Conservation (phyloP, 2,888 invertebrate species). For the Subacronicta megacephala region DNA sequence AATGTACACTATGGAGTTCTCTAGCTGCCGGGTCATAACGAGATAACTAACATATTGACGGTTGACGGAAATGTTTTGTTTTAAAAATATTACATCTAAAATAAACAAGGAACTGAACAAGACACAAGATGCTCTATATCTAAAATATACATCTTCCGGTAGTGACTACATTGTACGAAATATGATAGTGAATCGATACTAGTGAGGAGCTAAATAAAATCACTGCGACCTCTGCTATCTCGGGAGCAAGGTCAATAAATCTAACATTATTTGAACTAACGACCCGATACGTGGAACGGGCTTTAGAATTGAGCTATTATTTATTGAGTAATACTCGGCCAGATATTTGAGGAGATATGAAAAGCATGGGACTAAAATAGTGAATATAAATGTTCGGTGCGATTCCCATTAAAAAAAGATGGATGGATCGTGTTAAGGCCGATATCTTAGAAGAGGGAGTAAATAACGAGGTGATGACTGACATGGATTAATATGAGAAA, state of each 20-base stretch:
- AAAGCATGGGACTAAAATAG: too few species aligned
- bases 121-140: background rate
- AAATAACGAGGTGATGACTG: too few species aligned
- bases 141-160: slow-evolving; percentile 10
- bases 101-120: slow-evolving; percentile 1
- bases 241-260: slow-evolving; percentile 32
- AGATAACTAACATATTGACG: too few species aligned
- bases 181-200: background rate
- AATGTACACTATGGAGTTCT: too few species aligned
- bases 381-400: too few species aligned
- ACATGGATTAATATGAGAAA: too few species aligned
- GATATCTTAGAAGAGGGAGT: too few species aligned
- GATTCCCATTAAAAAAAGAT: too few species aligned
- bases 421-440: too few species aligned
- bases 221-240: slow-evolving; percentile 25
- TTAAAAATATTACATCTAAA: slow-evolving; percentile 8
- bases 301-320: slow-evolving; percentile 16
- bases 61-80: slow-evolving; percentile 1
- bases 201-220: slow-evolving; percentile 10
- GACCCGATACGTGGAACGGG: slow-evolving; percentile 5
- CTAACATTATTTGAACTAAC: slow-evolving; percentile 27
- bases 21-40: too few species aligned
- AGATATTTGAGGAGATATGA: too few species aligned
- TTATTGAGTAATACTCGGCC: too few species aligned
- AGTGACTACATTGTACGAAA: background rate